Evolutionary conservation across 23 tunicate species (phyloP).

Genomic region (Trididemnum miniatum): DNA sequence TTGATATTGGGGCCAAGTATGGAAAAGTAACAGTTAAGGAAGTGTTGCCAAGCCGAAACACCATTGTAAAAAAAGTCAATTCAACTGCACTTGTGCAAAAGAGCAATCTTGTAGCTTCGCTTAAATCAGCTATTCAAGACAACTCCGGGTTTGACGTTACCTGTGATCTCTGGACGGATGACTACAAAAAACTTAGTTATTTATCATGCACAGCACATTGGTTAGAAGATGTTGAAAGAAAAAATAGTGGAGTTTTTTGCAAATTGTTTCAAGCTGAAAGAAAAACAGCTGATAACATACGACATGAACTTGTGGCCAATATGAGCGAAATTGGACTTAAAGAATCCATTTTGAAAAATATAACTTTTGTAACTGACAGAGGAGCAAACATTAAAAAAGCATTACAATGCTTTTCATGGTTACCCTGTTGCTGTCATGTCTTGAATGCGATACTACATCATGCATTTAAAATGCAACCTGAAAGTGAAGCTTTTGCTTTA

Average conservation of each 20-base stretch:
- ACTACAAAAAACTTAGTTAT: slow-evolving; percentile 15
- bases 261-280: background rate
- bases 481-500: too few species aligned
- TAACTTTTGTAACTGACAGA: slow-evolving; percentile 33
- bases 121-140: slow-evolving; percentile 9
- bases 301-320: background rate
- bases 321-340: background rate
- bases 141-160: slow-evolving; percentile 21
- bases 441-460: background rate
- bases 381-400: slow-evolving; percentile 39
- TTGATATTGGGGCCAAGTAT: slow-evolving; percentile 27
- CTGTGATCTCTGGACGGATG: slow-evolving; percentile 17
- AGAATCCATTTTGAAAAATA: background rate
- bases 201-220: too few species aligned
- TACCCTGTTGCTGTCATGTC: slow-evolving; percentile 26
- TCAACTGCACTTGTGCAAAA: background rate
- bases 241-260: slow-evolving; percentile 25
- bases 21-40: slow-evolving; percentile 3
- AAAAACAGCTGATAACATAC: slow-evolving; percentile 14
- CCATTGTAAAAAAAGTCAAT: slow-evolving; percentile 18
- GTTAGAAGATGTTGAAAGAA: too few species aligned
- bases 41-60: slow-evolving; percentile 20
- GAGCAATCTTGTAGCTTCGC: too few species aligned
- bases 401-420: too few species aligned
- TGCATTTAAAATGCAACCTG: too few species aligned